Conservation (phyloP, 1,140 invertebrate genomes). For the Camponotus vicinus region DNA sequence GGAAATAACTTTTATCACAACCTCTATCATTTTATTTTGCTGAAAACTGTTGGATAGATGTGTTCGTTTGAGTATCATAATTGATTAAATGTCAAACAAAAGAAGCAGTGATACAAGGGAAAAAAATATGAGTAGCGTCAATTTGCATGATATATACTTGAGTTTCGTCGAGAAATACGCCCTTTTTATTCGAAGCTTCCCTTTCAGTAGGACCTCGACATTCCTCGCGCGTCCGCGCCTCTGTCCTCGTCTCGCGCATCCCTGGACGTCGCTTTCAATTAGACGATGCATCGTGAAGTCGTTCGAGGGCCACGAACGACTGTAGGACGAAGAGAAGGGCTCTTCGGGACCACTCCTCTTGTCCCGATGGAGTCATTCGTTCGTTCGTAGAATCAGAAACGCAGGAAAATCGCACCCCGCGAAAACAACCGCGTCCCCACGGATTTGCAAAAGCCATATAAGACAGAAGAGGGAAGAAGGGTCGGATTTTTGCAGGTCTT, state of each 20-base stretch:
- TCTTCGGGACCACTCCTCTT: conserved; percentile 57
- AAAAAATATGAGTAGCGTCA: conserved; percentile 1
- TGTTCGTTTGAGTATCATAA: conserved; percentile 51
- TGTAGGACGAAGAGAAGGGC: conserved; percentile 33
- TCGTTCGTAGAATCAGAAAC: conserved; percentile 52
- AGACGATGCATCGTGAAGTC: conserved; percentile 65
- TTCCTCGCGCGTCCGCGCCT: conserved; percentile 32
- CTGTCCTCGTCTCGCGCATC: conserved; percentile 26
- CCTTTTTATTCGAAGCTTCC: conserved; percentile 42
- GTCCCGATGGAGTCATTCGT: conserved; percentile 63
- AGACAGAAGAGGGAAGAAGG: not conserved
- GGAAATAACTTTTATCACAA: not conserved
- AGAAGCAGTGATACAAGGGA: not conserved
- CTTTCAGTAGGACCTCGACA: conserved; percentile 49
- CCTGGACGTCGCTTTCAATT: conserved; percentile 71
- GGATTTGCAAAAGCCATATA: conserved; percentile 40
- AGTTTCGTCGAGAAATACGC: conserved; percentile 14
- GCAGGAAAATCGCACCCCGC: conserved; percentile 56
- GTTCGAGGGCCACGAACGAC: conserved; percentile 17
- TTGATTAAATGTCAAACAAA: conserved; percentile 45
- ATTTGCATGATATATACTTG: conserved; percentile 39
- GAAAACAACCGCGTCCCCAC: conserved; percentile 57
- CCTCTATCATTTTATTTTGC: not conserved
- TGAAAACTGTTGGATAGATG: not conserved
- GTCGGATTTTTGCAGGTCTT: not conserved